Evolutionary conservation across 2,797 vertebrate species (phyloP), one percentile per base, ranked within the genome.

Genomic region (Malacoctenus gilli): DNA sequence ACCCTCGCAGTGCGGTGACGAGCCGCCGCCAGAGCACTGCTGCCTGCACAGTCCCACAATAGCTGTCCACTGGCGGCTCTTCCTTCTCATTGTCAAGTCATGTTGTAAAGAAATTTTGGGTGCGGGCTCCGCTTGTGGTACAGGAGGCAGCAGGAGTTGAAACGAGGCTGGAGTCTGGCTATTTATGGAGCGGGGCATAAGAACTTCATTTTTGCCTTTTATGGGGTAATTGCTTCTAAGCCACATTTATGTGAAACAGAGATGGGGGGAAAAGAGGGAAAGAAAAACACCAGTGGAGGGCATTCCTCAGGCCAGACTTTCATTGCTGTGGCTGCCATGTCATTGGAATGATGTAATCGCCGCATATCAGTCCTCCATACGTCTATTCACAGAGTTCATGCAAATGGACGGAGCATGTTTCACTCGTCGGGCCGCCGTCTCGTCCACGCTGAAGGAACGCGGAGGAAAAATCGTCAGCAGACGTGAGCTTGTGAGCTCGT

Each of bases 141-240:
- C 12, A 59, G 9, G 53, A 49, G 32, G 35, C 48, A 51, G 70
- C 15, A 32, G 40, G 30, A 80, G 73, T 35, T 75, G 70, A 85
- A 77, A 75, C 46, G 46, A 58, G 80, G 63, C 56, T 74, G 52
- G 61, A 73, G 39, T 68, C 4, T 1, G 36, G 64, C 76, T 87
- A 83, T 89, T 89, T 87, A 80, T 68, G 64, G 66, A 62, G 62
- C 41, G 9, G 46, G 56, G 31, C 37, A 67, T 13, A 58, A 78
- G 61, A 44, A 31, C 20, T 56, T 77, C 37, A 51, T 55, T 67
- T 78, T 89, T 70, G 55, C 66, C 70, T 86, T 87, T 87, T 83
- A 82, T 84, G 79, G 79, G 61, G 87, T 88, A 81, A 84, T 75
- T 89, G 77, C 69, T 81, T 84, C 55, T 59, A 83, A 65, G 41